These are phyloP conservation scores for Apamea monoglypha DNA, from an alignment of 2,888 invertebrate genomes.

Conservation along the genomic window DNA sequence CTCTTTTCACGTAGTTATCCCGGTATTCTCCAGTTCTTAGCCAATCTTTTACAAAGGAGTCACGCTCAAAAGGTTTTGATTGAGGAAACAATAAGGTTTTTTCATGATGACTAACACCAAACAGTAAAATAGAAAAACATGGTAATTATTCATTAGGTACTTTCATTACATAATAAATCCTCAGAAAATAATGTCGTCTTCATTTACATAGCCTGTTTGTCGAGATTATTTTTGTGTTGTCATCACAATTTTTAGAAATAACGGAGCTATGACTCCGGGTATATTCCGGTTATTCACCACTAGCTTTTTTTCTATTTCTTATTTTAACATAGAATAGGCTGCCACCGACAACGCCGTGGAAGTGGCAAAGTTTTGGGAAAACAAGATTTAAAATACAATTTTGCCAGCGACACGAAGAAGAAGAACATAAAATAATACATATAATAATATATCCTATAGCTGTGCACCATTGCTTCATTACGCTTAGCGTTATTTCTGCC, in stretches of 20 bases:
- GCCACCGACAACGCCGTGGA: no score
- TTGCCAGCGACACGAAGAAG: no score
- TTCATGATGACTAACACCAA: background rate
- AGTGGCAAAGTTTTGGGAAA: no score
- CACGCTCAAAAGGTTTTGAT: background rate
- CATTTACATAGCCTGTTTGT: conserved; percentile 35
- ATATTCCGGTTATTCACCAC: conserved; percentile 34
- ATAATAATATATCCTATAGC: no score
- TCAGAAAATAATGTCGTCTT: conserved; percentile 8
- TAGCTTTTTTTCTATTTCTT: no score
- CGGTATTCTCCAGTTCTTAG: background rate
- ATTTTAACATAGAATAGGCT: no score
- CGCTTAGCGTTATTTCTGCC: no score
- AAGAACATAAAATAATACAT: no score
- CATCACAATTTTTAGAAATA: conserved; percentile 11
- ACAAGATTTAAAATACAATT: no score
- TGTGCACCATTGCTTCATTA: no score
- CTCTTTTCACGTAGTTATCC: background rate
- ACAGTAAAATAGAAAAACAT: background rate
- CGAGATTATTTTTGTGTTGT: conserved; percentile 12
- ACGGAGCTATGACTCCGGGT: background rate
- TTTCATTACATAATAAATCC: conserved; percentile 17
- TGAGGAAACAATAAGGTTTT: background rate
- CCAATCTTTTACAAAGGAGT: background rate
- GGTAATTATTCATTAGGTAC: background rate